A percentile compares a stretch with the other conserved stretches of the same genome.
Evolutionary conservation across 2,797 vertebrate genomes (phyloP).

Genomic region (Cheirogaleus major): DNA sequence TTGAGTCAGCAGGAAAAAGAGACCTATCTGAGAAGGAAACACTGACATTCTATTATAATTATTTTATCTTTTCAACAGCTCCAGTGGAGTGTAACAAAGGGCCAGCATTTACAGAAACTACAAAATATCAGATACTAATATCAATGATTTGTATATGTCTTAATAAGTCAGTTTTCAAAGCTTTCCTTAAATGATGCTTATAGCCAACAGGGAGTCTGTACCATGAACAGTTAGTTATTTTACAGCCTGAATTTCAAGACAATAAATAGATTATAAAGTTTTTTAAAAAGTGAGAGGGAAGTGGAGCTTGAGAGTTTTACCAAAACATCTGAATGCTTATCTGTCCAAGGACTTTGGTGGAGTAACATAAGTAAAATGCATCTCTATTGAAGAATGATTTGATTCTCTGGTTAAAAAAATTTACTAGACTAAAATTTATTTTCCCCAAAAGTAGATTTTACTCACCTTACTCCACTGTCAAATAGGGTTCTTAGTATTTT

Average conservation of each 20-base stretch:
- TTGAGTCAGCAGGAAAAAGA: background rate
- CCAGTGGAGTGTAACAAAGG: background rate
- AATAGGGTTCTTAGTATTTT: background rate
- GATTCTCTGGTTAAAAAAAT: background rate
- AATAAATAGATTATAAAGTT: background rate
- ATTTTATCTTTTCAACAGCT: background rate
- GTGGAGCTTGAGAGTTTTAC: conserved; percentile 3
- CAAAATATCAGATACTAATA: conserved; percentile 12
- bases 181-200: conserved; percentile 14
- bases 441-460: background rate
- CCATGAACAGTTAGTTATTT: conserved; percentile 31
- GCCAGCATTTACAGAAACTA: background rate
- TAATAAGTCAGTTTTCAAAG: conserved; percentile 18
- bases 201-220: conserved; percentile 3
- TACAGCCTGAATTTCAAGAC: conserved; percentile 37
- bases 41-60: background rate
- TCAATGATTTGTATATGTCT: background rate
- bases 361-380: background rate
- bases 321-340: background rate
- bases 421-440: conserved; percentile 15
- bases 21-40: background rate
- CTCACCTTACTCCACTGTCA: conserved; percentile 14
- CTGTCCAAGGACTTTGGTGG: background rate
- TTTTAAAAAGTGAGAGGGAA: conserved; percentile 24
- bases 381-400: background rate